Evolutionary conservation across 2,888 invertebrate species (phyloP).

Genomic region (Lochmaea capreae): DNA sequence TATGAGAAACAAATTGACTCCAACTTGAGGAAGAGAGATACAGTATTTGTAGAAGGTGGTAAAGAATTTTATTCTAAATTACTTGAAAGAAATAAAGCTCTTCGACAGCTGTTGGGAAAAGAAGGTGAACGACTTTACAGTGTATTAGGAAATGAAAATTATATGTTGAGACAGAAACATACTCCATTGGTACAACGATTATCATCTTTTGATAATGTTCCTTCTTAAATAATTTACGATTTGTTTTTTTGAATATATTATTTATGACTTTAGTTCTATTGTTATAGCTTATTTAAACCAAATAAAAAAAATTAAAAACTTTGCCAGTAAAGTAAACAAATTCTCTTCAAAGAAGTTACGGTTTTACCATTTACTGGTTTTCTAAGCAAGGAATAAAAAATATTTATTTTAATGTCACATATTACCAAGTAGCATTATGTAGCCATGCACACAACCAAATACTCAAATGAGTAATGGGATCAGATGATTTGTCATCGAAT

Average conservation of each 20-base stretch:
- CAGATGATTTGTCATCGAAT: too few species aligned
- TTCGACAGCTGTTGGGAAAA: slow-evolving; percentile 74
- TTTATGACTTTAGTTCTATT: not conserved
- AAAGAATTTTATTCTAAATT: slow-evolving; percentile 81
- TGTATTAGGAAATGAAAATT: slow-evolving; percentile 77
- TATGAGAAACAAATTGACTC: slow-evolving; percentile 76
- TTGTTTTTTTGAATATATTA: not conserved
- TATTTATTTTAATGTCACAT: too few species aligned
- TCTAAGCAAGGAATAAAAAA: too few species aligned
- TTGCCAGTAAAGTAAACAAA: too few species aligned
- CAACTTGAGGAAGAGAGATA: slow-evolving; percentile 70
- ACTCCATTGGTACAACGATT: slow-evolving; percentile 76
- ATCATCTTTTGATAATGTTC: slow-evolving; percentile 70
- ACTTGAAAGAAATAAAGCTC: slow-evolving; percentile 78
- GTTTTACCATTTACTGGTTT: too few species aligned
- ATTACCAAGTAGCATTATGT: too few species aligned
- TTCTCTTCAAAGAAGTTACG: too few species aligned
- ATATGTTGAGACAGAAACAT: slow-evolving; percentile 73
- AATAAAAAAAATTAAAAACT: too few species aligned
- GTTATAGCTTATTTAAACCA: not conserved
- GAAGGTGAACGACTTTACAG: slow-evolving; percentile 74
- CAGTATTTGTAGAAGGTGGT: slow-evolving; percentile 78
- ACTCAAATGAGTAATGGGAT: too few species aligned
- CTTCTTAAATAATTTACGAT: not conserved
- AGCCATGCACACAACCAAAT: too few species aligned